Percentiles rank a stretch among this genome's conserved stretches.
Evolutionary conservation across 2,888 invertebrate genomes (phyloP).

Genomic region (Hololepta plana): DNA sequence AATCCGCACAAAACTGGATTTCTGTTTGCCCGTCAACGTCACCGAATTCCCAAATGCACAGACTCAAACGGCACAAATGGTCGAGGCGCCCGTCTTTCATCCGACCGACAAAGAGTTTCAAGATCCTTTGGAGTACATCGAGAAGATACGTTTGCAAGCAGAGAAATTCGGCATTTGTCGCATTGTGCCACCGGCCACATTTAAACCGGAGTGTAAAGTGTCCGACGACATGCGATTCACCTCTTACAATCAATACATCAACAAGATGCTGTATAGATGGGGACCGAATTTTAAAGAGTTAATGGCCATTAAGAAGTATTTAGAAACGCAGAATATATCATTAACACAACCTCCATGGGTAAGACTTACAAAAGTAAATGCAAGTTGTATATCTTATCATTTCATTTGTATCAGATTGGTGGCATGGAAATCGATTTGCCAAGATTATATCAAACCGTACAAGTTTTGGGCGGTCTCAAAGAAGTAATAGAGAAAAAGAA

Average conservation of each 20-base stretch:
- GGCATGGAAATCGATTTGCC: conserved; percentile 84
- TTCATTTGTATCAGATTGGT: conserved; percentile 42
- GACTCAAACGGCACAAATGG: conserved; percentile 32
- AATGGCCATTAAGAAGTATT: conserved; percentile 66
- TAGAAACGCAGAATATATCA: conserved; percentile 57
- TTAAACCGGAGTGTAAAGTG: conserved; percentile 66
- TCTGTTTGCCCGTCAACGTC: conserved; percentile 19
- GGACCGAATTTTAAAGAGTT: conserved; percentile 73
- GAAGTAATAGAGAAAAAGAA: conserved; percentile 75
- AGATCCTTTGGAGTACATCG: conserved; percentile 74
- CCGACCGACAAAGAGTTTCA: conserved; percentile 71
- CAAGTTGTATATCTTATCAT: background rate
- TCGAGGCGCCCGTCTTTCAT: conserved; percentile 62
- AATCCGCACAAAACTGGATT: conserved; percentile 15
- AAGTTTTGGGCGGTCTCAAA: conserved; percentile 68
- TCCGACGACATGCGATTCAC: conserved; percentile 74
- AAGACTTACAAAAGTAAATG: conserved; percentile 17
- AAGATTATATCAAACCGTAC: conserved; percentile 68
- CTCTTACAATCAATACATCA: conserved; percentile 77
- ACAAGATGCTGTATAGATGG: conserved; percentile 76
- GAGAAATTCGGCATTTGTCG: conserved; percentile 73
- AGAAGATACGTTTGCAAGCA: conserved; percentile 50
- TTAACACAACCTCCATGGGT: conserved; percentile 65
- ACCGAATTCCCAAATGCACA: conserved; percentile 10
- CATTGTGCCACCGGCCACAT: conserved; percentile 65